These are phyloP conservation scores for Paragorgia papillata DNA, from an alignment of 92 coral and sea anemone genomes.

Conservation along the genomic window DNA sequence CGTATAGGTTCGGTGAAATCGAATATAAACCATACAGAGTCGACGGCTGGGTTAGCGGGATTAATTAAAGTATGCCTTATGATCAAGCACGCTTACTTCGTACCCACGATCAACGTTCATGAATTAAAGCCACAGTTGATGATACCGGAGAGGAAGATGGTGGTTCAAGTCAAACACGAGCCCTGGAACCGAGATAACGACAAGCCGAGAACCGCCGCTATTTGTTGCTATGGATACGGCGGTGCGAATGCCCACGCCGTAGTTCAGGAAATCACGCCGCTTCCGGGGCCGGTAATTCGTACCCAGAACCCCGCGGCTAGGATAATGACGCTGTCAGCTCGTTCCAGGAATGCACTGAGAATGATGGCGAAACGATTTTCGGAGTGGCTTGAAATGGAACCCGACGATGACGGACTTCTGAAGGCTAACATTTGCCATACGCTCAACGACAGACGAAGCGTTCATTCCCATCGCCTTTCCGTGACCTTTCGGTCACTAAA, in stretches of 20 bases:
- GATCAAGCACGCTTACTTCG: constrained; percentile 65
- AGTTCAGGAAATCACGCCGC: constrained; percentile 55
- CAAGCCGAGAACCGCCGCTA: constrained; percentile 69
- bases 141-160: constrained; percentile 65
- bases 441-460: constrained; percentile 77
- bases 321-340: constrained; percentile 68
- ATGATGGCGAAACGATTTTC: constrained; percentile 55
- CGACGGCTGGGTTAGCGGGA: constrained; percentile 82
- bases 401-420: constrained; percentile 42
- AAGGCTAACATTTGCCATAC: constrained; percentile 71
- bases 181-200: constrained; percentile 59
- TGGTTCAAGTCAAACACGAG: constrained; percentile 65
- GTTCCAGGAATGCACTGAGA: constrained; percentile 60
- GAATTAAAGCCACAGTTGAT: constrained; percentile 65
- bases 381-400: constrained; percentile 51
- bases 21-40: constrained; percentile 85
- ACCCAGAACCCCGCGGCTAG: constrained; percentile 7
- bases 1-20: constrained; percentile 80
- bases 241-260: constrained; percentile 83
- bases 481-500: constrained; percentile 53
- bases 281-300: background rate
- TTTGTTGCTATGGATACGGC: constrained; percentile 85
- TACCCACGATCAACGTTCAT: constrained; percentile 68
- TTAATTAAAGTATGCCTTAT: constrained; percentile 73
- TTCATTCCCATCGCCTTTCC: constrained; percentile 67